Evolutionary conservation across 2,113 vertebrate genomes (phyloP), one percentile per base, ranked within the genome.

Genomic region (human): DNA sequence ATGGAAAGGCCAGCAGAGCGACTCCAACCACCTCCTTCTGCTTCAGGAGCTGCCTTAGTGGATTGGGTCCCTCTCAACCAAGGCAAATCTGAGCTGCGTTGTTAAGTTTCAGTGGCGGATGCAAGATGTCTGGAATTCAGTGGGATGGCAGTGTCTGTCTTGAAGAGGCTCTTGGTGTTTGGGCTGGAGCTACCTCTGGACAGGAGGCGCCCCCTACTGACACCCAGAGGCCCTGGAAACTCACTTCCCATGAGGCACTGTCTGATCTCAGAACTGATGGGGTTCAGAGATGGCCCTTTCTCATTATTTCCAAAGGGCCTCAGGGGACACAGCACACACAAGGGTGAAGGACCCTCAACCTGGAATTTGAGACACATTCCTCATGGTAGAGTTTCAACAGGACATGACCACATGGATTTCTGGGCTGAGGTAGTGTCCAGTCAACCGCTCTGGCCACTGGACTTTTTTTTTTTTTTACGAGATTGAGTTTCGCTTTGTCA

Each of bases 221-320:
- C 61, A 79, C 12, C 43, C 35, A 23, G 30, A 80, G 52, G 61
- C 22, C 66, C 30, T 59, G 30, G n/a, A n/a, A 43, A 82, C 27
- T 57, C 14, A 27, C 75, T 59, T 40, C 32, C 20, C 12, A 3
- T 14, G 72, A 48, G 79, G 45, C 73, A 11, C 25, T 11, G 80
- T 76, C 64, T 30, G 35, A 38, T 20, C 5, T 79, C 25, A 45
- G 75, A 90, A 66, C 11, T 22, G 32, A 35, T 10, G 0, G 30
- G 59, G 76, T 38, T 90, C 61, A 6, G 61, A 76, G 59, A 78
- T 11, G 59, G 25, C 80, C 72, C 80, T 57, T 45, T 48, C 55
- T 82, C 95, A 2, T 84, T 75, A 25, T 95, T 84, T 89, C 90
- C 79, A 91, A 76, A 50, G 27, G 90, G 35, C 68, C 30, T 79